Conservation (phyloP, 2,888 invertebrate species). For the Eudasyphora cyanicolor region DNA sequence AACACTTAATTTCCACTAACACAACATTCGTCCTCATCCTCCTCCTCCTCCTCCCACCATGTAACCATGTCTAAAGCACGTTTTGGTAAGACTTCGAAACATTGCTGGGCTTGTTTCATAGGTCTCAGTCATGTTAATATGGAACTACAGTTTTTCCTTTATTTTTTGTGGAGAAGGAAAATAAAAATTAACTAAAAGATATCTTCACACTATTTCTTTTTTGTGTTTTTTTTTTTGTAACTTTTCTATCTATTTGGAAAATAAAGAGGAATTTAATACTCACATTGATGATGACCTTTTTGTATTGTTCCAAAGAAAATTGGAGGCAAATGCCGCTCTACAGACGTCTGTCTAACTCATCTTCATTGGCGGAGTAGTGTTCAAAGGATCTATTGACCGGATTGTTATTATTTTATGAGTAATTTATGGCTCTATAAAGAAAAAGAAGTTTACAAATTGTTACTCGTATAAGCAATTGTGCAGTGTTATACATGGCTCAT, state of each 20-base stretch:
- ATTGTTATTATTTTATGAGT: conserved; percentile 31
- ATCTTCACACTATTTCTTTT: conserved; percentile 58
- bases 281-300: conserved; percentile 61
- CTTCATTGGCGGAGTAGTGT: conserved; percentile 14
- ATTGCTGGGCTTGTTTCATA: background rate
- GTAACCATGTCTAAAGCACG: background rate
- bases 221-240: too few species aligned
- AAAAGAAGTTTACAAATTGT: conserved; percentile 46
- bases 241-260: too few species aligned
- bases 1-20: background rate
- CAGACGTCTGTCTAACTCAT: background rate
- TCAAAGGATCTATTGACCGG: conserved; percentile 30
- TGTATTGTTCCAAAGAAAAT: conserved; percentile 25
- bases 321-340: background rate
- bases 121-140: background rate
- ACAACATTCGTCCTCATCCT: background rate
- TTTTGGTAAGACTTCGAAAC: background rate
- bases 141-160: too few species aligned
- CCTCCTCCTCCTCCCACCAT: background rate
- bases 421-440: conserved; percentile 44
- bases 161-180: background rate
- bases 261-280: conserved; percentile 18
- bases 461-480: conserved; percentile 21
- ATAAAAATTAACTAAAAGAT: conserved; percentile 14
- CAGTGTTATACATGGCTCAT: conserved; percentile 52